These are phyloP conservation scores for Pedetes capensis DNA, from an alignment of 2,113 vertebrate species.

Conservation along the genomic window DNA sequence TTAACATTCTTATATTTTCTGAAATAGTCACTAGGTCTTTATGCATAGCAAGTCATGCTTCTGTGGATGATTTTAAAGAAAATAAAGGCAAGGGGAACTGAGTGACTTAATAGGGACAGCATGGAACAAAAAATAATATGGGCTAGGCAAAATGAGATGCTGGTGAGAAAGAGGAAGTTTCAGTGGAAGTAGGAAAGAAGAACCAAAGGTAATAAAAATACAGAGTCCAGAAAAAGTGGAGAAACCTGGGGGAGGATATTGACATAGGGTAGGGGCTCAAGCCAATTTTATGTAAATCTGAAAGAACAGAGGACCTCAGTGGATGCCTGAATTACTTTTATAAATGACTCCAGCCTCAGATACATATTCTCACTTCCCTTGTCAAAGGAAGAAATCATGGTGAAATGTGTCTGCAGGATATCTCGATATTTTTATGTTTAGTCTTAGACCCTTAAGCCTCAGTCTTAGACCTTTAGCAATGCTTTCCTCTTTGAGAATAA, in stretches of 20 bases:
- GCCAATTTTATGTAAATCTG: neutral
- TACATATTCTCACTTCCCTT: neutral
- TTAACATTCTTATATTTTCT: neutral
- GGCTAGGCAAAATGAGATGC: neutral
- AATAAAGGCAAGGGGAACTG: neutral
- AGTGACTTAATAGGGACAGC: neutral
- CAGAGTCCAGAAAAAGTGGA: neutral
- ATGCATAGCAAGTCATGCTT: neutral
- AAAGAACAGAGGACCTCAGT: neutral
- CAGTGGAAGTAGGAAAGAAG: neutral
- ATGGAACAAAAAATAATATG: neutral
- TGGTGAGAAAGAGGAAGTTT: neutral
- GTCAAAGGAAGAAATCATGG: neutral
- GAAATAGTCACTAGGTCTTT: neutral
- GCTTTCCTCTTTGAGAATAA: neutral
- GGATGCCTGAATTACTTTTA: neutral
- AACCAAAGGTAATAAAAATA: neutral
- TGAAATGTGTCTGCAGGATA: neutral
- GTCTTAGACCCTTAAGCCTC: neutral
- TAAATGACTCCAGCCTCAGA: neutral
- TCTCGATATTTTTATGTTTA: neutral
- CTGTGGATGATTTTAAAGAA: neutral
- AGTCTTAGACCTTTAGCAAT: neutral
- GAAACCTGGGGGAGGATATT: neutral
- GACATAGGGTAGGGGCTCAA: neutral